Percentiles rank a stretch among this genome's conserved stretches.
These are phyloP conservation scores for Holacanthus passer DNA, from an alignment of 2,113 vertebrate genomes.

Conservation along the genomic window DNA sequence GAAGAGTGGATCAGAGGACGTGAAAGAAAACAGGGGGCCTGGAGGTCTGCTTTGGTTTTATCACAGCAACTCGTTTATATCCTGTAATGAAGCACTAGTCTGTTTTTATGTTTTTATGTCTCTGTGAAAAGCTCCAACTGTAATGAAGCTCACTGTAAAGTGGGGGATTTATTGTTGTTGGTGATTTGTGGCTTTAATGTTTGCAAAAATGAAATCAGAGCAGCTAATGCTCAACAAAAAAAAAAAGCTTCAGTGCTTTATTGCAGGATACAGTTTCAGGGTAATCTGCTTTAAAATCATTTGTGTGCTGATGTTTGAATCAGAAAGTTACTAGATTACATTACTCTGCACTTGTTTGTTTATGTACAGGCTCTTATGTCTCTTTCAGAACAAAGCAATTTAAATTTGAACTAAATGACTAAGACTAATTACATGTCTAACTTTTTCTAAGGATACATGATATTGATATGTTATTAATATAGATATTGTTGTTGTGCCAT, in stretches of 20 bases:
- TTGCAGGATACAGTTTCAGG: neutral
- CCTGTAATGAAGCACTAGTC: neutral
- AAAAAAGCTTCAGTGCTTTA: neutral
- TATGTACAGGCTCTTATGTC: neutral
- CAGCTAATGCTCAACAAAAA: neutral
- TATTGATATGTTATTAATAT: neutral
- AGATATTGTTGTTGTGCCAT: neutral
- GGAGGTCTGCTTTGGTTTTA: conserved; percentile 29
- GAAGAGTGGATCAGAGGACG: conserved; percentile 86
- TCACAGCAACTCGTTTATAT: neutral
- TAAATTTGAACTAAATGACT: neutral
- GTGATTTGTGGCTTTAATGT: neutral
- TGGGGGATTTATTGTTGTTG: neutral
- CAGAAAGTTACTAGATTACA: neutral
- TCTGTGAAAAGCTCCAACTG: neutral
- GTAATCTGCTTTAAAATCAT: neutral
- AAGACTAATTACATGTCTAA: neutral
- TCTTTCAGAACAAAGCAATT: neutral
- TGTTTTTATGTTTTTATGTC: neutral
- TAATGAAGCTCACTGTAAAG: neutral
- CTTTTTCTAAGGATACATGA: neutral
- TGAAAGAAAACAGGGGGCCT: conserved; percentile 43
- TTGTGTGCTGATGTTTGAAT: neutral
- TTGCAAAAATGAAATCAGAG: neutral
- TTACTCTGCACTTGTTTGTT: neutral